phyloP scores from a whole-genome alignment of 2,797 vertebrate genomes.

The Rhinella marina region DNA sequence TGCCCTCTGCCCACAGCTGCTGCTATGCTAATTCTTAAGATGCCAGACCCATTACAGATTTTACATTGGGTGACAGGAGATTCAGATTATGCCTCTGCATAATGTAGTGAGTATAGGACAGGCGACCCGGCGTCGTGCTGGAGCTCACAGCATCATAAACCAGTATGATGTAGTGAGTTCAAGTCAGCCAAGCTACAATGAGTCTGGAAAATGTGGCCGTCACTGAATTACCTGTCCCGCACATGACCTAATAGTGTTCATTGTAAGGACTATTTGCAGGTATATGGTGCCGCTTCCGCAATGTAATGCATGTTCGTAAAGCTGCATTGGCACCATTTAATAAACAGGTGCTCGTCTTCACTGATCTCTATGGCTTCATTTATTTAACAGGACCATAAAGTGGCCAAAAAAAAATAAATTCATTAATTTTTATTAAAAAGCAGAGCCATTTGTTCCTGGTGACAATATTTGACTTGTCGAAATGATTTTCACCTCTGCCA shows the following conservation, averaged over 20 bases:
- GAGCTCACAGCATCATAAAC: too few relatives aligned
- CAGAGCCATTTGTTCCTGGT: conserved; percentile 85
- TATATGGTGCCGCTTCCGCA: background rate
- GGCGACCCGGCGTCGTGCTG: too few relatives aligned
- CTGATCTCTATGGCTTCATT: conserved; percentile 80
- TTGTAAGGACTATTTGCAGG: background rate
- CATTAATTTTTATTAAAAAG: conserved; percentile 97
- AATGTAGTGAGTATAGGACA: too few relatives aligned
- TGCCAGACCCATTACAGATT: background rate
- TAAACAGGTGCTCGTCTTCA: conserved; percentile 71
- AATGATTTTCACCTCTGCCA: conserved; percentile 99
- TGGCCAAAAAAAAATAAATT: conserved; percentile 76
- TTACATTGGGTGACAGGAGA: background rate
- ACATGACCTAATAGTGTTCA: background rate
- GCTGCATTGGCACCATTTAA: conserved; percentile 71
- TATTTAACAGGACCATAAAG: conserved; percentile 75
- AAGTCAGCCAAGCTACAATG: too few relatives aligned
- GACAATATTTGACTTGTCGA: conserved; percentile 92
- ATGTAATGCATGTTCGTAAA: conserved; percentile 7
- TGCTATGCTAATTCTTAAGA: too few relatives aligned
- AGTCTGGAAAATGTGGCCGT: too few relatives aligned
- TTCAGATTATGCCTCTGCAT: background rate
- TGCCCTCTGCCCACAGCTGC: background rate
- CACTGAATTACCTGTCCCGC: too few relatives aligned
- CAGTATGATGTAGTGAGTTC: too few relatives aligned